Conservation (phyloP, 1,140 invertebrate species). For the Chironomus tepperi region DNA sequence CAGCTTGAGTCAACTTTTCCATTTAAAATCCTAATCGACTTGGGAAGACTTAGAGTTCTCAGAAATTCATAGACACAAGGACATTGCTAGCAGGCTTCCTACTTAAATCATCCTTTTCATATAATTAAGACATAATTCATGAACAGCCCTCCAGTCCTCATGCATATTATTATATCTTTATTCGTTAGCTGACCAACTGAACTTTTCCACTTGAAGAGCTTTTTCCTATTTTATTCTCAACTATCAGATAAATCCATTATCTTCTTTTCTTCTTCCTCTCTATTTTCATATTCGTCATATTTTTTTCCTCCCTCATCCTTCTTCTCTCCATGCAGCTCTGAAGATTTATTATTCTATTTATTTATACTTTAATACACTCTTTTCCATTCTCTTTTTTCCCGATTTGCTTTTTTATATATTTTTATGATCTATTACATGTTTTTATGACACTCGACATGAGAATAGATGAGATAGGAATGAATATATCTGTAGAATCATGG, state of each 20-base stretch:
- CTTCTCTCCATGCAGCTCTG: neutral
- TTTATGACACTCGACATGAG: constrained; percentile 16
- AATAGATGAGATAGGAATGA: neutral
- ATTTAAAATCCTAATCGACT: too few relatives aligned
- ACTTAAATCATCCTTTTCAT: too few relatives aligned
- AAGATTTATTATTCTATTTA: constrained; percentile 24
- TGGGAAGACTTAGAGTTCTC: too few relatives aligned
- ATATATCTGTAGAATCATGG: neutral
- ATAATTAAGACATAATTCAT: too few relatives aligned
- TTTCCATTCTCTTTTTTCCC: constrained; percentile 2
- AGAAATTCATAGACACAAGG: too few relatives aligned
- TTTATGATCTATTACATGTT: constrained; percentile 21
- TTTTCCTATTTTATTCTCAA: neutral
- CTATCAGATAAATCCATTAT: constrained; percentile 2
- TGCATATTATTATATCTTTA: too few relatives aligned
- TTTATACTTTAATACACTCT: constrained; percentile 21
- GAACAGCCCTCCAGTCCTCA: too few relatives aligned
- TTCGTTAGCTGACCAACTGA: neutral
- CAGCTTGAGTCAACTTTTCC: too few relatives aligned
- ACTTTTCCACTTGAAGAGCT: neutral
- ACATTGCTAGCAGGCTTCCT: too few relatives aligned
- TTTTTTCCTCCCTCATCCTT: neutral
- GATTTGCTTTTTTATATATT: neutral
- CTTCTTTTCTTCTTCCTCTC: neutral
- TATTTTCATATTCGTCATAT: constrained; percentile 6